phyloP scores from a whole-genome alignment of 2,113 vertebrate species.

The Perca flavescens region DNA sequence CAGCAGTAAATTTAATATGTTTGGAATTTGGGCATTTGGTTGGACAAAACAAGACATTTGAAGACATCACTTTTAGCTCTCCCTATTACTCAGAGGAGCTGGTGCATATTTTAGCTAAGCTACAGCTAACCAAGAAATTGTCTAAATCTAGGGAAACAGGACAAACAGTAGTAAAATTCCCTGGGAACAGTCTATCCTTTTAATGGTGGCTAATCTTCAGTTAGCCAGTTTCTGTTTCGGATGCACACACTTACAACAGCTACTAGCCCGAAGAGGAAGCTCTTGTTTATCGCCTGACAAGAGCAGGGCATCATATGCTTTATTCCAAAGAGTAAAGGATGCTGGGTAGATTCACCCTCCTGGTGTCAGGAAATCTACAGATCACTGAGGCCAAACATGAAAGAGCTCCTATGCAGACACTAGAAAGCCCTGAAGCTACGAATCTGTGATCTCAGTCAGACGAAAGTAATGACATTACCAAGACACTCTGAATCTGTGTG shows the following conservation, averaged over 20 bases:
- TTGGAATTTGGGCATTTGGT: background rate
- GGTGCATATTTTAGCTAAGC: background rate
- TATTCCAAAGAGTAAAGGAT: constrained; percentile 43
- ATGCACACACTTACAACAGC: constrained; percentile 20
- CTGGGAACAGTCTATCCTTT: constrained; percentile 9
- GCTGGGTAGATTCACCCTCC: constrained; percentile 36
- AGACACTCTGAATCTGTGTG: constrained; percentile 24
- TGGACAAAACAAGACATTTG: background rate
- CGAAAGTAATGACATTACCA: constrained; percentile 50
- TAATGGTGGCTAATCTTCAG: constrained; percentile 19
- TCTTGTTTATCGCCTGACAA: constrained; percentile 35
- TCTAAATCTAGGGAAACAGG: background rate
- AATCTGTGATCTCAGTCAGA: constrained; percentile 48
- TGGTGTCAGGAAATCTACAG: constrained; percentile 52
- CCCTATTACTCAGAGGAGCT: background rate
- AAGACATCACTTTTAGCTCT: background rate
- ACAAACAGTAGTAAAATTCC: constrained; percentile 9
- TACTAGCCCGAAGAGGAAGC: constrained; percentile 17
- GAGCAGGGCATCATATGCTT: constrained; percentile 17
- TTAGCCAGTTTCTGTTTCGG: constrained; percentile 24
- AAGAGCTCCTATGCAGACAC: constrained; percentile 38
- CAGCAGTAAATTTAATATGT: background rate
- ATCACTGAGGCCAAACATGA: constrained; percentile 59
- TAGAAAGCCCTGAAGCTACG: constrained; percentile 40
- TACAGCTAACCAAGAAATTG: background rate